Evolutionary conservation across 2,888 invertebrate species (phyloP), one percentile per base, ranked within the genome.

Genomic region (Alsophila aescularia): DNA sequence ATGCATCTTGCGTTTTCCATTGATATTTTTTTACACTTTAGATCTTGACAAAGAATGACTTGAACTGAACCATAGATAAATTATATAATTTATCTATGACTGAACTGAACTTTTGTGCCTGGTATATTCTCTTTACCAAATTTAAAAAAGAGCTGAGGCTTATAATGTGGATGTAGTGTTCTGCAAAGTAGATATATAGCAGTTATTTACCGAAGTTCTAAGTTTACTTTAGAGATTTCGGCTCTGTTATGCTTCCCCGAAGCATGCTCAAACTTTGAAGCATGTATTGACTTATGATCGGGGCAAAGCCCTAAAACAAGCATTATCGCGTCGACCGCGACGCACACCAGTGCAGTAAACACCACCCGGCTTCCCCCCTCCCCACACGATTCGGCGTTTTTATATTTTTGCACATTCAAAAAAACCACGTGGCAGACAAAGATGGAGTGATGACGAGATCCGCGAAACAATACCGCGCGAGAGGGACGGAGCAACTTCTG

Each of bases 351-450:
- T 83, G 81, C 86, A 66, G 73, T 71, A 69, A 70, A 72, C 73
- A 75, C 69, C 68, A 72, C 21, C 47, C 48, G 37, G 15, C 43
- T 24, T 14, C 52, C 47, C 45, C 82, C 80, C 84, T 83, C 80
- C 65, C 82, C 81, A 62, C 79, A 75, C 86, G 86, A 83, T 83
- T 89, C 85, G 85, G 87, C 81, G 89, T 90, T 91, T 91, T 90
- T 91, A 91, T 90, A 90, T 90, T 91, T 89, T 89, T 89, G 87
- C 89, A 89, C 88, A 87, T 87, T 88, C 76, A 87, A 90, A 90
- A 90, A 90, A 90, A 89, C 81, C 62, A 74, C 77, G 85, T 78
- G 85, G 77, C 81, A 90, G 91, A 91, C 88, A 90, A 91, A 90
- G 90, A 90, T 87, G 89, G 90, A 90, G 81, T 87, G 89, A 86